These are phyloP conservation scores for Callipepla californica DNA, from an alignment of 2,113 vertebrate genomes.

Conservation along the genomic window DNA sequence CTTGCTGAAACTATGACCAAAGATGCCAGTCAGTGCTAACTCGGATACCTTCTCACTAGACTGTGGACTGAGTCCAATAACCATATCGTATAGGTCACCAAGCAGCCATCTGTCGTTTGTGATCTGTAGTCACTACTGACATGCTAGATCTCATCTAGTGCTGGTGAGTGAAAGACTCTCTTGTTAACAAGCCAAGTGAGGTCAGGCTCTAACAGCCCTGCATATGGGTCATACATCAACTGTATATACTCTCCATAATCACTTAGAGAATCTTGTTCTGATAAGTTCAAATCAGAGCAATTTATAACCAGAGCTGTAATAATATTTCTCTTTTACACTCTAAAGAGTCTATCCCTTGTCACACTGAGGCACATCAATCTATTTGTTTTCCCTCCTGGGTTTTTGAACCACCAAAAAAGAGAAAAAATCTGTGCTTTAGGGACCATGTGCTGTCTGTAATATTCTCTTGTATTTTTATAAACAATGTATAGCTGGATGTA, in stretches of 20 bases:
- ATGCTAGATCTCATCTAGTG: background rate
- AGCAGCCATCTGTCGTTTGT: slow-evolving; percentile 5
- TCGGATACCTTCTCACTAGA: background rate
- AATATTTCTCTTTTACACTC: background rate
- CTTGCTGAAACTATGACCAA: background rate
- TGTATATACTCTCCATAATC: background rate
- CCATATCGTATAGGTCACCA: background rate
- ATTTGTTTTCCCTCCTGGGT: background rate
- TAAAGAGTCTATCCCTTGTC: slow-evolving; percentile 13
- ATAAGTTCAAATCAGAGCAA: slow-evolving; percentile 16
- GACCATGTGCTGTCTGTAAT: rapidly evolving
- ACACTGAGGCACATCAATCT: rapidly evolving
- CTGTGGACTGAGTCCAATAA: background rate
- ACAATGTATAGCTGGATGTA: background rate
- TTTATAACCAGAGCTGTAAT: slow-evolving; percentile 6
- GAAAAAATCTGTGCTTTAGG: background rate
- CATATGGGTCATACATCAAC: background rate
- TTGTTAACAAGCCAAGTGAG: background rate
- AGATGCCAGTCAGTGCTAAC: background rate
- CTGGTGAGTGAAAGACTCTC: rapidly evolving
- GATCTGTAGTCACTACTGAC: background rate
- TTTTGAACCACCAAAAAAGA: background rate
- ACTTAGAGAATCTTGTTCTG: background rate
- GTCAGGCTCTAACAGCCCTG: slow-evolving; percentile 3
- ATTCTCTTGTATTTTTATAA: background rate